Base-by-base conservation (phyloP, 2,113 vertebrate species). In the Thamnophis sirtalis region DNA sequence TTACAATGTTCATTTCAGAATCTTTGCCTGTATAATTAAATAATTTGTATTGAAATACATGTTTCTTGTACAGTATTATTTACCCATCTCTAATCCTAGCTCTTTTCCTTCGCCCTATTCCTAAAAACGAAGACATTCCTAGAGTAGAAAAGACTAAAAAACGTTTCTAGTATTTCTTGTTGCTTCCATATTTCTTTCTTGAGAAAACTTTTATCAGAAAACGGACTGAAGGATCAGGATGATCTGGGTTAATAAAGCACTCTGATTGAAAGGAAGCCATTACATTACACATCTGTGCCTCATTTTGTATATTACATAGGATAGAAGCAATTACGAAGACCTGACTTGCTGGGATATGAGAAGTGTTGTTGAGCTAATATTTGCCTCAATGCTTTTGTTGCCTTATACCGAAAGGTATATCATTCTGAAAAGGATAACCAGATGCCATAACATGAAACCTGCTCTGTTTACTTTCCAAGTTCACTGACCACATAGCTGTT, bases 301-400 rank as follows among this genome's bases (percentile, higher is more conserved):
- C 2, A 33, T 2, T 51, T 80, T 90, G 87, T 88, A 84, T 88
- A 51, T 2, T 33, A 9, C 0, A 0, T 89, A 51, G 26, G n/a
- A 51, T 0, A n/a, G 0, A 0, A 68, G 87, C 24, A 38, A 73
- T 89, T 51, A 92, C 80, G 84, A 89, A 0, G 17, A 55, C 92
- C 53, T 95, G 86, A 91, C 90, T 94, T 91, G 43, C 51, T 93
- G 94, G 93, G 92, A 50, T 17, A 49, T 60, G 24, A 80, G 53
- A 85, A 53, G 50, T 17, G 48, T 68, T 5, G 0, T 7, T 80
- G 38, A 53, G 26, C 53, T 43, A 60, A 60, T 21, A 43, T 11
- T 86, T 43, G 1, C 22, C 38, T 84, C 84, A 84, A 26, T 51
- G 5, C 43, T 33, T 26, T 86, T 50, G 87, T 73, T 86, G 43